Evolutionary conservation across 2,113 vertebrate species (phyloP), one percentile per base, ranked within the genome.

Genomic region (Pan paniscus): DNA sequence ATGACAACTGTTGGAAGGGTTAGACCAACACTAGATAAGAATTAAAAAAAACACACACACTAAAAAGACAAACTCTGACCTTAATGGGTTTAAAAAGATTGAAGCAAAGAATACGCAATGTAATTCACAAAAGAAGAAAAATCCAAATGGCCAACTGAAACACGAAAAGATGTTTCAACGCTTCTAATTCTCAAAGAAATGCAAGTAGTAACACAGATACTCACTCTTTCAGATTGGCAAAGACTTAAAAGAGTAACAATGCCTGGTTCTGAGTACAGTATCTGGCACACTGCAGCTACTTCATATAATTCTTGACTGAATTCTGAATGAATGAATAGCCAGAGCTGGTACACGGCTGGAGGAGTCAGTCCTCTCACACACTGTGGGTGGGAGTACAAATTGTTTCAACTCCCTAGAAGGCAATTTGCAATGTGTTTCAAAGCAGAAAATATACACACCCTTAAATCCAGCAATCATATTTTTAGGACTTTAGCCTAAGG

Each of bases 61-160:
- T 55, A 70, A 35, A 89, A 94, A 96, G 89, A 52, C 14, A 43
- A 27, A 68, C 48, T 55, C 57, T 38, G 61, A 90, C 38, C 72
- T 81, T 43, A 18, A 22, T 10, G 35, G 67, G 7, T 27, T 87
- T 90, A 43, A 43, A 72, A 82, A 40, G 22, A 73, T 0, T 46
- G 17, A 35, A 61, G 73, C 8, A 79, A 75, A 91, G 25, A 50
- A 70, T 55, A 92, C 4, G 8, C 46, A 90, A 78, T 81, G 40
- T 11, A 91, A 93, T 52, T 86, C 79, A 87, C 38, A 70, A 61
- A 84, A 70, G 48, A 52, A 94, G 59, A 92, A 89, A 93, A 87
- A 82, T 40, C 40, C 7, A 59, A 83, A 88, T 5, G 48, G 85
- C n/a, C 73, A 75, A 68, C 13, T 8, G 43, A 64, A 86, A 91